A percentile compares a stretch with the other conserved stretches of the same genome.
Evolutionary conservation across 1,140 invertebrate species (phyloP).

Genomic region (Drosophila pseudoananassae): DNA sequence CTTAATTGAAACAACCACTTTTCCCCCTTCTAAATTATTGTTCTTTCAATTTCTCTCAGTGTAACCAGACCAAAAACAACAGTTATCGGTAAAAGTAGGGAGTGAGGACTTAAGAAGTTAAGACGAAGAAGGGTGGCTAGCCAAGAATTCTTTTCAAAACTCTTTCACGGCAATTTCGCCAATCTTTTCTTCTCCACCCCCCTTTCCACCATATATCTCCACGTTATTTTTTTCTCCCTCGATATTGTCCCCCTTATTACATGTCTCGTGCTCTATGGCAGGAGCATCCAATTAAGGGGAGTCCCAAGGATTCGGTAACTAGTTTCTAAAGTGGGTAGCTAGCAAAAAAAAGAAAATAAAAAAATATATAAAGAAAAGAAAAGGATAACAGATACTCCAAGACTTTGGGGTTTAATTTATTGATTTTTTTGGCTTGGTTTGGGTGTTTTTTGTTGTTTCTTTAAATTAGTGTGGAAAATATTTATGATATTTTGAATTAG

Average conservation of each 20-base stretch:
- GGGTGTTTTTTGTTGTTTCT: no score
- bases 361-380: neutral
- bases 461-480: no score
- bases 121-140: neutral
- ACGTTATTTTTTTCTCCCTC: no score
- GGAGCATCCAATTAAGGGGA: constrained; percentile 44
- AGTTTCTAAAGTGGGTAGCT: constrained; percentile 5
- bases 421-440: no score
- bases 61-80: constrained; percentile 23
- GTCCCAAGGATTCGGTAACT: constrained; percentile 28
- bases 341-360: neutral
- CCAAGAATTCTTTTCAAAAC: constrained; percentile 40
- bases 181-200: constrained; percentile 17
- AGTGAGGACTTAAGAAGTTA: neutral
- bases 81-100: neutral
- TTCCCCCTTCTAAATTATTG: neutral
- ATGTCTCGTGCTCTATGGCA: constrained; percentile 14
- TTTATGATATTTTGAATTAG: no score
- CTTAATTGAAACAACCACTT: neutral
- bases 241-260: constrained; percentile 9
- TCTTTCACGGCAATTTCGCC: constrained; percentile 42
- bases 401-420: no score
- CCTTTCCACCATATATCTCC: neutral
- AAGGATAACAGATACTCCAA: neutral
- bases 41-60: neutral